Evolutionary conservation across 2,113 vertebrate species (phyloP).

Genomic region (Progne subis): DNA sequence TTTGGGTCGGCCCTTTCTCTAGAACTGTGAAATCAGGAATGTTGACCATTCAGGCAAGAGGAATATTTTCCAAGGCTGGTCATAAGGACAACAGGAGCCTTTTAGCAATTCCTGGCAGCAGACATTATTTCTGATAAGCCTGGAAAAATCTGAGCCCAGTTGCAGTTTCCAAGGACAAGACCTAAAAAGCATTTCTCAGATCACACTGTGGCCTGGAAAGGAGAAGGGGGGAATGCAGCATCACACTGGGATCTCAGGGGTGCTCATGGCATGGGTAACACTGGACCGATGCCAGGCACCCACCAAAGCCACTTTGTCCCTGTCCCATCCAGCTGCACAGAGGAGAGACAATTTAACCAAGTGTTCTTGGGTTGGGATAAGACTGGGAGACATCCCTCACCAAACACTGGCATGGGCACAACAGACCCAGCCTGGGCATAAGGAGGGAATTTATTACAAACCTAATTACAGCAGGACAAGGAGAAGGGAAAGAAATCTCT

Average conservation of each 20-base stretch:
- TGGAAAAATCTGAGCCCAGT: background rate
- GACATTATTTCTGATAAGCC: background rate
- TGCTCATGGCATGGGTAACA: too few species aligned
- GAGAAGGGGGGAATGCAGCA: background rate
- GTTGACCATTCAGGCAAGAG: background rate
- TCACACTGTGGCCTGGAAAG: background rate
- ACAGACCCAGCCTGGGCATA: too few species aligned
- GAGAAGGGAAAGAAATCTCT: too few species aligned
- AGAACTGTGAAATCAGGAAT: background rate
- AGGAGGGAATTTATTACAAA: too few species aligned
- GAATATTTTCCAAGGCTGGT: background rate
- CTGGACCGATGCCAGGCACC: too few species aligned
- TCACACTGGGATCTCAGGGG: background rate
- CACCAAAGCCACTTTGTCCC: too few species aligned
- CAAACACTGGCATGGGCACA: too few species aligned
- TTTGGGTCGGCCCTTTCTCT: background rate
- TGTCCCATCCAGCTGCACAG: too few species aligned
- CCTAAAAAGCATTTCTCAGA: background rate
- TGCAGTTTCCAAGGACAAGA: background rate
- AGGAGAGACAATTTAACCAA: too few species aligned
- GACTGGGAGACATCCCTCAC: too few species aligned
- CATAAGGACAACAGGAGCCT: background rate
- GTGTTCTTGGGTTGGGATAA: too few species aligned
- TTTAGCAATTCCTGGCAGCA: background rate
- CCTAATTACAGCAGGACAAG: too few species aligned